Evolutionary conservation across 2,113 vertebrate species (phyloP).

Genomic region (Lontra canadensis): DNA sequence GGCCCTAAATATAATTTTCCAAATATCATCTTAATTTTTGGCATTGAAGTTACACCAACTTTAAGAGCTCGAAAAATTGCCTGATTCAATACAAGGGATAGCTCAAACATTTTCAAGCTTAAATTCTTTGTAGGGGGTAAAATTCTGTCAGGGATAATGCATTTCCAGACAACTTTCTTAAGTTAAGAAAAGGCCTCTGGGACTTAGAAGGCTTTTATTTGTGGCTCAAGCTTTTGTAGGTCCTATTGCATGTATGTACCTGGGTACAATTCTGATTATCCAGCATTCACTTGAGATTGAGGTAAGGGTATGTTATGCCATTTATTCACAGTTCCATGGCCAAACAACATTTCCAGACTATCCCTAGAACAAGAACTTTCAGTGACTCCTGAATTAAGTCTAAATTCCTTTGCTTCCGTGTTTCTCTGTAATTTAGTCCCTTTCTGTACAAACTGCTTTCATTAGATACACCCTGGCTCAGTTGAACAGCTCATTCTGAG

Average conservation of each 20-base stretch:
- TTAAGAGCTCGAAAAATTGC: slow-evolving; percentile 39
- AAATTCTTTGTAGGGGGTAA: not conserved
- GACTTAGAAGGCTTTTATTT: slow-evolving; percentile 12
- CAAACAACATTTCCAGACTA: not conserved
- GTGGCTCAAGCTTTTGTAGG: not conserved
- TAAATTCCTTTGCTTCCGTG: not conserved
- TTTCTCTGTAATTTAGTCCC: not conserved
- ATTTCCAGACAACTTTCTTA: slow-evolving; percentile 17
- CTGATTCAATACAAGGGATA: slow-evolving; percentile 39
- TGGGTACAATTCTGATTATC: not conserved
- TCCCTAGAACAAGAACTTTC: not conserved
- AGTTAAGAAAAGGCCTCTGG: not conserved
- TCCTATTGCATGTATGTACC: not conserved
- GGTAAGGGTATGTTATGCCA: not conserved
- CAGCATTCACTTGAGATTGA: not conserved
- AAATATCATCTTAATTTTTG: slow-evolving; percentile 64
- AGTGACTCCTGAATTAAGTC: not conserved
- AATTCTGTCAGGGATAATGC: not conserved
- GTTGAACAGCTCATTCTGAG: not conserved
- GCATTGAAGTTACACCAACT: slow-evolving; percentile 46
- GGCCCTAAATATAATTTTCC: slow-evolving; percentile 63
- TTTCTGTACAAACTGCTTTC: not conserved
- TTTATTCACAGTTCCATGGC: not conserved
- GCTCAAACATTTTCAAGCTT: slow-evolving; percentile 33
- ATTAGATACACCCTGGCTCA: not conserved